Base-by-base conservation (phyloP, 2,113 vertebrate genomes). In the Campylomormyrus tamandua region DNA sequence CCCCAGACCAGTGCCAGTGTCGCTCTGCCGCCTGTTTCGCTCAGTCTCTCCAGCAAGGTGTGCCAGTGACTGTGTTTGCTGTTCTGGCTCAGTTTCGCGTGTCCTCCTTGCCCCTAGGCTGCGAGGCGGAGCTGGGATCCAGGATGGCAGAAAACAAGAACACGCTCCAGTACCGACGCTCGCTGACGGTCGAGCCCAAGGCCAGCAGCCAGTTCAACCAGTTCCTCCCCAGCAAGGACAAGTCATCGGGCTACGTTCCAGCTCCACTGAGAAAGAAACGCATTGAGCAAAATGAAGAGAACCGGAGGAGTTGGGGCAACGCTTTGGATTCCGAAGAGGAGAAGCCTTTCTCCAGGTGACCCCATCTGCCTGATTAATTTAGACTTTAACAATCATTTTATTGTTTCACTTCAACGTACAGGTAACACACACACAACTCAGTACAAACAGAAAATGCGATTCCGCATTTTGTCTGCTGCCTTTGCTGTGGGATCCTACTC, bases 71-170 rank as follows among this genome's bases (percentile, higher is more conserved):
- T 4, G 21, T 87, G 86, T 35, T 56, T 49, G 8, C 83, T 49
- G 15, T 21, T 35, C 42, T 35, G 48, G n/a, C 48, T 48, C 39
- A 97, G 96, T 94, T 94, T 95, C 93, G 0, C 0, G 3, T 49
- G 24, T 5, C 13, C 24, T 49, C 83, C 24, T 50, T 24, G 3
- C 45, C 45, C 83, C 24, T 7, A 80, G 74, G 74, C 74, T 42
- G 35, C 6, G 13, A 80, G 45, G 83, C 24, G 50, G 95, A 96
- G 91, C 96, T 96, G 90, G 96, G 96, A 92, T 93, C 93, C 93
- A 96, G 94, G 92, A 96, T 96, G 95, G 95, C 96, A 21, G 95
- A 97, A 86, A 93, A 93, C 85, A 97, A 96, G 91, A 95, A 96
- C 24, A 93, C 96, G 77, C 96, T 96, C 93, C 95, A 94, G 31